Conservation (phyloP, 2,888 invertebrate species). For the Lamproptera curius region DNA sequence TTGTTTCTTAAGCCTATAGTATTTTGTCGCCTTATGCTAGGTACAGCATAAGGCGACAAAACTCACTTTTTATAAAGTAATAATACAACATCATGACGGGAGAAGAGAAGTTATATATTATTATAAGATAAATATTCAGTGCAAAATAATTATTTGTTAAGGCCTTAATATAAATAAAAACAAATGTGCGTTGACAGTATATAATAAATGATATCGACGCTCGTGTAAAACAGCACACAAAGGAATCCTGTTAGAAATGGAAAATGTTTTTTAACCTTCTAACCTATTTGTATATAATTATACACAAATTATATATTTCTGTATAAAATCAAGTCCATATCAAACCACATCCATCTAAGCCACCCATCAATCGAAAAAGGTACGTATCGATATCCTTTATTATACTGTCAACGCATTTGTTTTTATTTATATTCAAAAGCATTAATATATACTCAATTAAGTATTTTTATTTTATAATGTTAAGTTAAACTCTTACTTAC, state of each 20-base stretch:
- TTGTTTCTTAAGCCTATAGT: conserved; percentile 42
- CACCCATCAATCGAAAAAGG: too few species aligned
- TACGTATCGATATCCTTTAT: conserved; percentile 52
- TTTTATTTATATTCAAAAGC: conserved; percentile 49
- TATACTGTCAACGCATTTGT: conserved; percentile 57
- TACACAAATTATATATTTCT: conserved; percentile 49
- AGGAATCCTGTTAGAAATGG: conserved; percentile 51
- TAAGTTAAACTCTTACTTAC: too few species aligned
- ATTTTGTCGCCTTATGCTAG: conserved; percentile 51
- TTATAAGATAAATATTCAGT: conserved; percentile 43
- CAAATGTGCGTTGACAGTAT: conserved; percentile 51
- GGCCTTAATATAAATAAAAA: conserved; percentile 48
- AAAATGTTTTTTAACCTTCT: conserved; percentile 40
- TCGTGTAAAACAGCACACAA: too few species aligned
- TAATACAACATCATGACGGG: conserved; percentile 51
- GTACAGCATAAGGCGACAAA: conserved; percentile 50
- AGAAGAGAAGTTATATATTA: conserved; percentile 55
- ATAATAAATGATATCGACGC: too few species aligned
- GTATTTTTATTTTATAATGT: too few species aligned
- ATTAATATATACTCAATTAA: conserved; percentile 59
- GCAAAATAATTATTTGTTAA: conserved; percentile 35
- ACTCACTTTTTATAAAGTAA: conserved; percentile 47
- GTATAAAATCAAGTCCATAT: conserved; percentile 51
- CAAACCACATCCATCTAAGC: too few species aligned
- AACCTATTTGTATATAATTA: too few species aligned